Conservation (phyloP, 2,797 vertebrate genomes). For the Lophotriccus pileatus region DNA sequence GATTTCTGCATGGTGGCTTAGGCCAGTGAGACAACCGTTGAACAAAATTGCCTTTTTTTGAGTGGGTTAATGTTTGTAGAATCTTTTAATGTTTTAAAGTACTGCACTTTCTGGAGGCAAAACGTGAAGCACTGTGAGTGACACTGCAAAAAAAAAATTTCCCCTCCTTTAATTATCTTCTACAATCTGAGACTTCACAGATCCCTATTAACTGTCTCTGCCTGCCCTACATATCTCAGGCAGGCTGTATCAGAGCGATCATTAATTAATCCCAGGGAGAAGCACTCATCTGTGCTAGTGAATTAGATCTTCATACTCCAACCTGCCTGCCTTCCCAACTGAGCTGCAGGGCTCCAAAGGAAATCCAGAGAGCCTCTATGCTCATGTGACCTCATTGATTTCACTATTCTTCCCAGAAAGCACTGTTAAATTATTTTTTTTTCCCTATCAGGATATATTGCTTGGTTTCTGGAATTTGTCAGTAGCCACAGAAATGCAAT, state of each 20-base stretch:
- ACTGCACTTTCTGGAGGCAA: background rate
- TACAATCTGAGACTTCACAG: background rate
- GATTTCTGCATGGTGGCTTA: background rate
- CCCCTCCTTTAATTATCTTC: background rate
- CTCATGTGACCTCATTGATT: background rate
- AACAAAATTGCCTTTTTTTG: background rate
- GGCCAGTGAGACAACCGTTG: background rate
- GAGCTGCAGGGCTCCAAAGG: background rate
- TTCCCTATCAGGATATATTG: background rate
- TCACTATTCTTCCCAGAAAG: background rate
- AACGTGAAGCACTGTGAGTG: background rate
- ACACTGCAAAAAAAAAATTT: background rate
- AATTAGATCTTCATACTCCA: background rate
- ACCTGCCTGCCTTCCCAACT: background rate
- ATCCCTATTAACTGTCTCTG: background rate
- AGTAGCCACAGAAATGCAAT: background rate
- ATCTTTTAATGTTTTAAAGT: background rate
- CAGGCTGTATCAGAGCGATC: background rate
- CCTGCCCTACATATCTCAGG: conserved; percentile 9
- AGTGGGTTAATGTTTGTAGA: background rate
- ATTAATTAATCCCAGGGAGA: conserved; percentile 51
- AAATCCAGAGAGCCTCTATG: background rate
- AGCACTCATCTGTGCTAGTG: conserved; percentile 4
- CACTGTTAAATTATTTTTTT: background rate
- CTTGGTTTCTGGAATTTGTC: background rate